Evolutionary conservation across 2,888 invertebrate species (phyloP).

Genomic region (Thera britannica): DNA sequence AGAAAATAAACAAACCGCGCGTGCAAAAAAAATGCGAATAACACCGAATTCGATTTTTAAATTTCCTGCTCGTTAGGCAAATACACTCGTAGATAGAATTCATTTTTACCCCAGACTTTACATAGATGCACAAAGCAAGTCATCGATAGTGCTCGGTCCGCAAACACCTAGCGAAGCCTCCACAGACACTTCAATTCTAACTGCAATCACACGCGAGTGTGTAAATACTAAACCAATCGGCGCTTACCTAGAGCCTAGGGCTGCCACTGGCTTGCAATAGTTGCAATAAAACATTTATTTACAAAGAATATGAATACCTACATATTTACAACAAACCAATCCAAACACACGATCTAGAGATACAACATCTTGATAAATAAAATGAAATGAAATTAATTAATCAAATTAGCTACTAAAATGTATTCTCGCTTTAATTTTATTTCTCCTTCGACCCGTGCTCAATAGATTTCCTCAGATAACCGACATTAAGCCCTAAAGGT

Average conservation of each 20-base stretch:
- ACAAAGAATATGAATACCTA: too few species aligned
- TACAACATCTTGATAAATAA: too few species aligned
- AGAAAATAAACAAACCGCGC: not conserved
- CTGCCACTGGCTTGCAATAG: conserved; percentile 19
- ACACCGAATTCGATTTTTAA: not conserved
- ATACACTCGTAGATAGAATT: not conserved
- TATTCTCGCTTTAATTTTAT: not conserved
- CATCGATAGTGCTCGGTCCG: conserved; percentile 26
- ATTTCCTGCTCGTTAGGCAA: not conserved
- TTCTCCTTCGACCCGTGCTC: not conserved
- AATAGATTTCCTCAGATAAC: conserved; percentile 16
- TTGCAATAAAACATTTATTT: too few species aligned
- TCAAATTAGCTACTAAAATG: not conserved
- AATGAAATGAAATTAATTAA: too few species aligned
- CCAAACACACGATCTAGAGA: too few species aligned
- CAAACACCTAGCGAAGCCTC: conserved; percentile 31
- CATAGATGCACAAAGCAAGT: conserved; percentile 21
- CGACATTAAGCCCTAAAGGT: conserved; percentile 4
- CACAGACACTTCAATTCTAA: conserved; percentile 55
- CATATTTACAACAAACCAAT: too few species aligned
- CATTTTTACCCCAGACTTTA: conserved; percentile 30
- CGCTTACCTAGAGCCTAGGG: conserved; percentile 40
- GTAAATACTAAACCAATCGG: conserved; percentile 72
- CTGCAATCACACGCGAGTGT: conserved; percentile 61
- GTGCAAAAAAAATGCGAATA: not conserved